These are phyloP conservation scores for Epinephelus coioides DNA, from an alignment of 2,797 vertebrate species.

Conservation along the genomic window DNA sequence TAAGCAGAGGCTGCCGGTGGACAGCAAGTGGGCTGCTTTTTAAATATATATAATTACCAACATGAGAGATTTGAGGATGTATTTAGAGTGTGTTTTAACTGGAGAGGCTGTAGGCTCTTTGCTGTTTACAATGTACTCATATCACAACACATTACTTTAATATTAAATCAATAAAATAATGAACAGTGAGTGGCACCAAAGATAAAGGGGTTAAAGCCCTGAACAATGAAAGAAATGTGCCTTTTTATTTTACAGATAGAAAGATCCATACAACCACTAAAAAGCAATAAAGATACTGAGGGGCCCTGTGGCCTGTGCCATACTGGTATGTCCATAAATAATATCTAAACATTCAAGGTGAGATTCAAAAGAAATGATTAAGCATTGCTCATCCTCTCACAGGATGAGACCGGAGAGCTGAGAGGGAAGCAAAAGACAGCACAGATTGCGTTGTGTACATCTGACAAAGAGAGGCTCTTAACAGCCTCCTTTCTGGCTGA, in stretches of 20 bases:
- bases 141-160: not conserved
- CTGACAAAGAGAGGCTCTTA: slow-evolving; percentile 69
- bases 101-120: not conserved
- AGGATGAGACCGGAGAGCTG: slow-evolving; percentile 30
- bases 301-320: slow-evolving; percentile 6
- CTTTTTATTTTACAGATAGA: slow-evolving; percentile 7
- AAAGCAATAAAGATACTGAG: slow-evolving; percentile 2
- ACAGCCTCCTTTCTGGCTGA: slow-evolving; percentile 53
- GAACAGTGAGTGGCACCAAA: not conserved
- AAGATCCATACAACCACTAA: slow-evolving; percentile 6
- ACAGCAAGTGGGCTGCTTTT: not conserved
- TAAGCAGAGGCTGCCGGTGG: slow-evolving; percentile 21
- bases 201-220: not conserved
- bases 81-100: not conserved
- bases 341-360: slow-evolving; percentile 38
- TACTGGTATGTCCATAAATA: slow-evolving; percentile 29
- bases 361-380: slow-evolving; percentile 38
- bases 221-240: not conserved
- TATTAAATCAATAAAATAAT: not conserved
- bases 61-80: slow-evolving; percentile 1
- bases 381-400: slow-evolving; percentile 36
- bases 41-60: slow-evolving; percentile 3
- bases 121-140: not conserved
- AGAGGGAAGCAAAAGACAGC: slow-evolving; percentile 41
- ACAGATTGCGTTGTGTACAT: slow-evolving; percentile 75